Conservation (phyloP, 2,113 vertebrate genomes). For the Oxygymnocypris stewartii region DNA sequence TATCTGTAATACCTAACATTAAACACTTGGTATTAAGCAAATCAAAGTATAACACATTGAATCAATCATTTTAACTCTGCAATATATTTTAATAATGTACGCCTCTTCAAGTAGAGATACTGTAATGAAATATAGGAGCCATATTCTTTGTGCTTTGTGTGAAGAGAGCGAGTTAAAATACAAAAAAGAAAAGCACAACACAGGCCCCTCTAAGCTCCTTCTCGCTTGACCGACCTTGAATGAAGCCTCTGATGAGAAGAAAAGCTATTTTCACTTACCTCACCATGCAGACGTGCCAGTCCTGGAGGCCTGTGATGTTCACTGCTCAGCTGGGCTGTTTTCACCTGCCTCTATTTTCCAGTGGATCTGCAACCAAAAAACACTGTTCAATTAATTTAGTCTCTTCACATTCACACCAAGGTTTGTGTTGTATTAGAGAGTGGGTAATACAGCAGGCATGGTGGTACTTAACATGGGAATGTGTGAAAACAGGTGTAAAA, state of each 20-base stretch:
- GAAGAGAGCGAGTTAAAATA: constrained; percentile 55
- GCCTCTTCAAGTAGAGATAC: background rate
- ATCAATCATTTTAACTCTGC: constrained; percentile 23
- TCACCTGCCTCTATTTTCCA: constrained; percentile 46
- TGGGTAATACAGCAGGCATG: background rate
- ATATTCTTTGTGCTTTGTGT: constrained; percentile 46
- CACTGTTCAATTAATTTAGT: constrained; percentile 48
- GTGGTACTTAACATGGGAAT: background rate
- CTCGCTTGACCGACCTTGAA: constrained; percentile 78
- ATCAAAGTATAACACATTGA: constrained; percentile 3
- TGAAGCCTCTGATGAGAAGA: constrained; percentile 76
- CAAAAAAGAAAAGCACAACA: constrained; percentile 45
- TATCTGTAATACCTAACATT: constrained; percentile 1
- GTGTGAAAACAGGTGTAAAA: background rate
- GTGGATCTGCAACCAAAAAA: constrained; percentile 42
- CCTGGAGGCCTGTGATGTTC: constrained; percentile 32
- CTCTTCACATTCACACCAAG: constrained; percentile 25
- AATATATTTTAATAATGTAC: background rate
- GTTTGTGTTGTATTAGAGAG: constrained; percentile 14
- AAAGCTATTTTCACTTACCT: constrained; percentile 78
- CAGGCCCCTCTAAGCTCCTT: constrained; percentile 64
- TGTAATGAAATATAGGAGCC: constrained; percentile 11
- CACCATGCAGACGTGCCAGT: constrained; percentile 66
- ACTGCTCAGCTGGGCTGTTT: constrained; percentile 47
- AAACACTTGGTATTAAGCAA: constrained; percentile 11